These are phyloP conservation scores for Apteryx owenii DNA, from an alignment of 2,113 vertebrate species.

Conservation along the genomic window DNA sequence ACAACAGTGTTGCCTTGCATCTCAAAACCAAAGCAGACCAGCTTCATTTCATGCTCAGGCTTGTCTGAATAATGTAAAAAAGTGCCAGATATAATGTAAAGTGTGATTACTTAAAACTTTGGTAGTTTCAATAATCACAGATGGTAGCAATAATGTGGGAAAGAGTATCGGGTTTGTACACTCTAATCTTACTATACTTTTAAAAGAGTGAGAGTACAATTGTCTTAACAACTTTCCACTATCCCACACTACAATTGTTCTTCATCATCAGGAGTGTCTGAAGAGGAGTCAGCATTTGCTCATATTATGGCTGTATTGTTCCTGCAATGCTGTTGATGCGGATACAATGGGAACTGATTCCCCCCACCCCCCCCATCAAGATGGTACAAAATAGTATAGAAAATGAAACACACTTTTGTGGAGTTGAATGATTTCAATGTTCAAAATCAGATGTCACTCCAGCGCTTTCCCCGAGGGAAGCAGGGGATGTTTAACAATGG, in stretches of 20 bases:
- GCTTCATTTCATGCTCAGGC: neutral
- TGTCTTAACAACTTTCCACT: constrained; percentile 26
- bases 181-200: constrained; percentile 22
- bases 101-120: neutral
- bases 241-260: neutral
- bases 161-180: neutral
- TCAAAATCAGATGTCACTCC: neutral
- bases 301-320: neutral
- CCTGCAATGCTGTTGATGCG: neutral
- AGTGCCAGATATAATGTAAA: constrained; percentile 2
- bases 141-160: neutral
- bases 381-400: neutral
- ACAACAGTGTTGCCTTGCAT: neutral
- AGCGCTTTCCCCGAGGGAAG: neutral
- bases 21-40: neutral
- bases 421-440: neutral
- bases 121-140: neutral
- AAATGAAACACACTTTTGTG: neutral
- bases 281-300: neutral
- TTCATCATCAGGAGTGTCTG: constrained; percentile 11
- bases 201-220: neutral
- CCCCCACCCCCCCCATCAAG: neutral
- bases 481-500: neutral
- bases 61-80: neutral
- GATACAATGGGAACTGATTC: neutral